These are phyloP conservation scores for Urosaurus nigricauda DNA, from an alignment of 2,797 vertebrate genomes.

Conservation along the genomic window DNA sequence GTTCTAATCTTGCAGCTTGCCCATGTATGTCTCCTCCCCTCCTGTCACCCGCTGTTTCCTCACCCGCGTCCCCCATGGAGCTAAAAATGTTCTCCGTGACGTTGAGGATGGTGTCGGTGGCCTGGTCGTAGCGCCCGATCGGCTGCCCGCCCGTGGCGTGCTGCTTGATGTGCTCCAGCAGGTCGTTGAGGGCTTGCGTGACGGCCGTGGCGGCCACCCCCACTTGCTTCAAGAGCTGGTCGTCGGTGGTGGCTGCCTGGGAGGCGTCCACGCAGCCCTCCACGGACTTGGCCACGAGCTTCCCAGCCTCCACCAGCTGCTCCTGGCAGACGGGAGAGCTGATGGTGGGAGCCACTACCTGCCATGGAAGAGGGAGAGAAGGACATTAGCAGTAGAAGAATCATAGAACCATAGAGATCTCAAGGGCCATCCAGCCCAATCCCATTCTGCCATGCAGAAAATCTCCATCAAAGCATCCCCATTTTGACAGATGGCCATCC, in stretches of 20 bases:
- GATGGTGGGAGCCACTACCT: constrained; percentile 98
- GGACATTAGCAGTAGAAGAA: too few species aligned
- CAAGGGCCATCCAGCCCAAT: too few species aligned
- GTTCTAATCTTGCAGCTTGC: accelerated
- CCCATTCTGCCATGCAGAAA: too few species aligned
- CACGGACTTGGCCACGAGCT: constrained; percentile 95
- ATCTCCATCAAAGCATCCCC: too few species aligned
- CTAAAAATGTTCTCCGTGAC: constrained; percentile 99
- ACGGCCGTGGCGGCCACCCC: constrained; percentile 92
- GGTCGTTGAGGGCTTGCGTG: constrained; percentile 94
- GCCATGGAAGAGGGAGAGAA: accelerated
- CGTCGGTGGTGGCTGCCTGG: constrained; percentile 90
- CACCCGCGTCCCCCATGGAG: constrained; percentile 97
- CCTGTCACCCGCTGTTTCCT: constrained; percentile 35
- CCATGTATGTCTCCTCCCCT: accelerated
- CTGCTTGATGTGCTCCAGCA: constrained; percentile 95
- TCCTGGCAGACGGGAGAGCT: constrained; percentile 98
- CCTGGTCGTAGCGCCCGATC: constrained; percentile 94
- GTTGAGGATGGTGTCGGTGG: constrained; percentile 96
- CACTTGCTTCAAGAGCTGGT: constrained; percentile 93
- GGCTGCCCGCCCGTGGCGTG: constrained; percentile 91
- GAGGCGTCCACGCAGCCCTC: constrained; percentile 96
- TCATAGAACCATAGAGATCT: too few species aligned
- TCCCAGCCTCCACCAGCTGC: constrained; percentile 94
- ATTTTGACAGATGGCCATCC: too few species aligned